phyloP scores from a whole-genome alignment of 1,140 invertebrate species.

The Mylabris phalerata region DNA sequence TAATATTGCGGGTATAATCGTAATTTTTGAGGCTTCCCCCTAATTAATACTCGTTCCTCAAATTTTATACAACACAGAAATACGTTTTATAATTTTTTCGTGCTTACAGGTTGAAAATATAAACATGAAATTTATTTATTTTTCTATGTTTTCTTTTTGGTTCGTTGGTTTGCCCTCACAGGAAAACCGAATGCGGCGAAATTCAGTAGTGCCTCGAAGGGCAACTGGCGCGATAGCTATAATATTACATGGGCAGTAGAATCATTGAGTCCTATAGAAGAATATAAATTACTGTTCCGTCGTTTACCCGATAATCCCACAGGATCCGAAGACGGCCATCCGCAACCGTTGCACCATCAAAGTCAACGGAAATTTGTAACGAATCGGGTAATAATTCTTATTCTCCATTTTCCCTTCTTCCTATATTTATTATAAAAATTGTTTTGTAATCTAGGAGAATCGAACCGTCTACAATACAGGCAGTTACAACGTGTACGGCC shows the following conservation, averaged over 20 bases:
- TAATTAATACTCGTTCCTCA: no score
- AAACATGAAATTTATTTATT: no score
- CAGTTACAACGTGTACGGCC: conserved; percentile 28
- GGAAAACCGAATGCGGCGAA: conserved; percentile 54
- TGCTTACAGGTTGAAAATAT: no score
- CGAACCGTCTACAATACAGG: conserved; percentile 28
- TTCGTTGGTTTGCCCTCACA: conserved; percentile 14
- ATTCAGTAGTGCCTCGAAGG: conserved; percentile 55
- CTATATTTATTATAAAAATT: not conserved
- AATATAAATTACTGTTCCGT: conserved; percentile 57
- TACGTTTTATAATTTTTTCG: not conserved
- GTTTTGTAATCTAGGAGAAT: conserved; percentile 29
- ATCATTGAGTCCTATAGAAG: conserved; percentile 56
- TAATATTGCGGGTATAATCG: no score
- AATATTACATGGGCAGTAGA: conserved; percentile 62
- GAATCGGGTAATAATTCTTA: conserved; percentile 20
- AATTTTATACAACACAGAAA: not conserved
- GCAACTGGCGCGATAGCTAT: conserved; percentile 56
- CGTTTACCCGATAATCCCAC: conserved; percentile 49
- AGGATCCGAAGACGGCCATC: conserved; percentile 42
- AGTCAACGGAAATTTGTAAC: conserved; percentile 35
- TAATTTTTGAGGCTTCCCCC: no score
- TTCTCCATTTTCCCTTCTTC: not conserved
- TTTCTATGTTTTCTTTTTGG: no score
- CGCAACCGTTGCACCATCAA: conserved; percentile 43